Evolutionary conservation across 2,113 vertebrate species (phyloP).

Genomic region (Ameiurus melas): DNA sequence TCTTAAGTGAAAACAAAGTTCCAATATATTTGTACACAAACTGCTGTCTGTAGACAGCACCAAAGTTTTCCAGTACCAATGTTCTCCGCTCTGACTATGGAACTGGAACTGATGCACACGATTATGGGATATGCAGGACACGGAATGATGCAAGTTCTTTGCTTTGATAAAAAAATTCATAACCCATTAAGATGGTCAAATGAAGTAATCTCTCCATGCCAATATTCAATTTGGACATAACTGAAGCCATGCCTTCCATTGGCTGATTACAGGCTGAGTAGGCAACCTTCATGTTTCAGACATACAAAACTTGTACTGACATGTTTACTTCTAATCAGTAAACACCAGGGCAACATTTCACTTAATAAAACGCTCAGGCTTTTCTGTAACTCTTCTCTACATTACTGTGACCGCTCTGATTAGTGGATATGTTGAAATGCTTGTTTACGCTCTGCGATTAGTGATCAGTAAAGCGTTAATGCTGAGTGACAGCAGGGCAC

Average conservation of each 20-base stretch:
- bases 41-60: background rate
- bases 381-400: slow-evolving; percentile 15
- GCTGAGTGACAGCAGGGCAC: slow-evolving; percentile 38
- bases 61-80: background rate
- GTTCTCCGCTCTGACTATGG: background rate
- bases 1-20: background rate
- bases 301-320: background rate
- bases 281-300: background rate
- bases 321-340: background rate
- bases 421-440: slow-evolving; percentile 30
- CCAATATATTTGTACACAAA: background rate
- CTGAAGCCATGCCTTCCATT: background rate
- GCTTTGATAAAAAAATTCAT: background rate
- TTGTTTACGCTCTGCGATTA: slow-evolving; percentile 35
- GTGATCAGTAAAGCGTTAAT: slow-evolving; percentile 45
- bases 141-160: background rate
- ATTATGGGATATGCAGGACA: background rate
- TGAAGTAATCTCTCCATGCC: background rate
- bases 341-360: slow-evolving; percentile 33
- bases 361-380: slow-evolving; percentile 37
- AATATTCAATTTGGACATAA: background rate
- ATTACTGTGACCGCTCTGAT: slow-evolving; percentile 32
- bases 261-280: background rate
- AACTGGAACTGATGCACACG: background rate
- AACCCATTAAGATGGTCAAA: background rate